phyloP scores from a whole-genome alignment of 2,888 invertebrate species.

The Brassicogethes aeneus region DNA sequence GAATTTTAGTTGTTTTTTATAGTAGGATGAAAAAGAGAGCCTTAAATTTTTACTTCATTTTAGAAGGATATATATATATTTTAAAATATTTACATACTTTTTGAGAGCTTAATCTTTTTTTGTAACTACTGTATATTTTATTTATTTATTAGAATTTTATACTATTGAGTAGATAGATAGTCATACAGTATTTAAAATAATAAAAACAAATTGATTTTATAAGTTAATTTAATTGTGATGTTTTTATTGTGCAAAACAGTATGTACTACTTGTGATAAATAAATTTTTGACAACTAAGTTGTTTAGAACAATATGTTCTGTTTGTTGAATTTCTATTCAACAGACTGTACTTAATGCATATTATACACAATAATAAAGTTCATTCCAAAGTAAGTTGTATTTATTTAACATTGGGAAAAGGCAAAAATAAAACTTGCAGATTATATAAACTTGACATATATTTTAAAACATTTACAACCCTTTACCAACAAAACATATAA shows the following conservation, averaged over 20 bases:
- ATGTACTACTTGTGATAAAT: slow-evolving; percentile 16
- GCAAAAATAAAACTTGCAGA: too few relatives aligned
- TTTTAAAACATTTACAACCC: too few relatives aligned
- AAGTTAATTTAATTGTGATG: slow-evolving; percentile 2
- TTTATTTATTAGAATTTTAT: slow-evolving; percentile 24
- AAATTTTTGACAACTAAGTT: slow-evolving; percentile 7
- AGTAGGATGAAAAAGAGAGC: slow-evolving; percentile 18
- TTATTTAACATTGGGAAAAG: neutral
- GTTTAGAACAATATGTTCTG: neutral
- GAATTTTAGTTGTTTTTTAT: slow-evolving; percentile 6
- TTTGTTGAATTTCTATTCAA: slow-evolving; percentile 6
- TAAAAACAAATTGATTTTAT: slow-evolving; percentile 10
- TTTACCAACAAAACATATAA: too few relatives aligned
- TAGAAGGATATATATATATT: slow-evolving; percentile 10
- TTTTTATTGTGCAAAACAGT: slow-evolving; percentile 7
- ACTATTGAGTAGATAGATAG: slow-evolving; percentile 11
- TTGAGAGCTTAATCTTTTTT: slow-evolving; percentile 18
- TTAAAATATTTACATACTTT: slow-evolving; percentile 13
- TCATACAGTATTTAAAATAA: slow-evolving; percentile 3
- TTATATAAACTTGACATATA: too few relatives aligned
- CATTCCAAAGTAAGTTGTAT: slow-evolving; percentile 3
- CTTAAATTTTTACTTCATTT: slow-evolving; percentile 18
- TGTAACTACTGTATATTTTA: slow-evolving; percentile 22
- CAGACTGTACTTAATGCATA: slow-evolving; percentile 7
- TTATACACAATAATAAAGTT: slow-evolving; percentile 9